Evolutionary conservation across 1,140 invertebrate species (phyloP), one percentile per base, ranked within the genome.

Genomic region (Drosophila paulistorum): DNA sequence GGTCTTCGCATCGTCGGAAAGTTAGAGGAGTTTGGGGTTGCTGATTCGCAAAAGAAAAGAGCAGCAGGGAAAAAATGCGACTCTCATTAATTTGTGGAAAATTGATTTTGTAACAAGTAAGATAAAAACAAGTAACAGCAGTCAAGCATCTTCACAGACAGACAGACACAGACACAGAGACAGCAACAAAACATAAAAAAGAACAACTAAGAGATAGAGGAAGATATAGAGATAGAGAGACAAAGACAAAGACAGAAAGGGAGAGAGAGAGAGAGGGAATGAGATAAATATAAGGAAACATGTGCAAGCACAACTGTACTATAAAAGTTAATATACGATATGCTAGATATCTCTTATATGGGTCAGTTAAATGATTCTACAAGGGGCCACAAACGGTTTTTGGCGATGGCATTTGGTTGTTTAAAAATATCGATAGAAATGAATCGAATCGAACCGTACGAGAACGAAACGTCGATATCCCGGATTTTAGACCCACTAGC

Each of bases 51-150:
- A 71, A 77, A 57, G 45, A 65, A 68, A 76, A 76, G 61, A 79
- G 71, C 35, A 67, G 48, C 74, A 61, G 51, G 67, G 42, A 61
- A 74, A 74, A 77, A 77, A 70, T 79, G 77, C 74, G 74, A 74
- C 64, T 70, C 71, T 79, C 74, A 79, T 79, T 79, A 77, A 74
- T 74, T 79, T 79, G 74, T 79, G 77, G 77, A 79, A 74, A 77
- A 77, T 79, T 79, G 71, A 79, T 79, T 79, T 77, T 70, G 70
- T 70, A 74, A 79, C 71, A 77, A 79, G 57, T 37, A 59, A 59
- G 57, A 59, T 59, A 59, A 59, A 59, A 59, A 59, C 57, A 59
- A 59, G 26, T 37, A 33, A 57, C 54, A 57, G 54, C 54, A 51
- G 45, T 51, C 45, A 51, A 51, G 45, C 45, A 51, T 51, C 45